These are phyloP conservation scores for Agrotis puta DNA, from an alignment of 2,888 invertebrate species.

Conservation along the genomic window DNA sequence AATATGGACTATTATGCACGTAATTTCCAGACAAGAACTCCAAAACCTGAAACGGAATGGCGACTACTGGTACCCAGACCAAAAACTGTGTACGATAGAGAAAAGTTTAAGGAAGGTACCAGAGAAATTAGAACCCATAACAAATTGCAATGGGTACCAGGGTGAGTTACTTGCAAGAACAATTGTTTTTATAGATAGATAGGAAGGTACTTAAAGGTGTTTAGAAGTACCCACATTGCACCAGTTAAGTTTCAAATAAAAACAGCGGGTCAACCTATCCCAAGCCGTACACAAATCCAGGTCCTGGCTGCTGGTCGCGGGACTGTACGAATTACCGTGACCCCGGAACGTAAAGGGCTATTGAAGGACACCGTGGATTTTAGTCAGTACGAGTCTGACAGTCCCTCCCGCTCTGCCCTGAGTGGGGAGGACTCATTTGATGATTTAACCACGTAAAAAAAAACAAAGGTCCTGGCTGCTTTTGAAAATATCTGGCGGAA, in stretches of 20 bases:
- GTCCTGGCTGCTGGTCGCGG: no score
- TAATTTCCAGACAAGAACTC: constrained; percentile 75
- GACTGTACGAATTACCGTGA: no score
- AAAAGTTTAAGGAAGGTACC: constrained; percentile 81
- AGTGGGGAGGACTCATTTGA: no score
- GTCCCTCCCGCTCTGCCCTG: no score
- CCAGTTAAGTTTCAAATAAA: neutral
- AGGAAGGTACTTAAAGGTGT: neutral
- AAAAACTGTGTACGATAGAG: constrained; percentile 81
- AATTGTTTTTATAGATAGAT: neutral
- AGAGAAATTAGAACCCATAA: constrained; percentile 85
- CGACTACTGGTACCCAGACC: constrained; percentile 74
- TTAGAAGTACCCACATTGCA: neutral
- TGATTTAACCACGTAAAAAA: no score
- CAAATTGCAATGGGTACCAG: constrained; percentile 80
- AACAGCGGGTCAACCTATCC: neutral
- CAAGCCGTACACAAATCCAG: neutral
- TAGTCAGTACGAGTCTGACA: no score
- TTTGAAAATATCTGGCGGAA: no score
- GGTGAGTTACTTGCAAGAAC: constrained; percentile 70
- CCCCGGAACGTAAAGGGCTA: no score
- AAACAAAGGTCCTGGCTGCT: no score
- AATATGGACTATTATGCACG: no score
- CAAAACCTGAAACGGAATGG: constrained; percentile 78
- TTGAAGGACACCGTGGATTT: no score